phyloP scores from a whole-genome alignment of 2,113 vertebrate genomes.

The Lophura nycthemera region DNA sequence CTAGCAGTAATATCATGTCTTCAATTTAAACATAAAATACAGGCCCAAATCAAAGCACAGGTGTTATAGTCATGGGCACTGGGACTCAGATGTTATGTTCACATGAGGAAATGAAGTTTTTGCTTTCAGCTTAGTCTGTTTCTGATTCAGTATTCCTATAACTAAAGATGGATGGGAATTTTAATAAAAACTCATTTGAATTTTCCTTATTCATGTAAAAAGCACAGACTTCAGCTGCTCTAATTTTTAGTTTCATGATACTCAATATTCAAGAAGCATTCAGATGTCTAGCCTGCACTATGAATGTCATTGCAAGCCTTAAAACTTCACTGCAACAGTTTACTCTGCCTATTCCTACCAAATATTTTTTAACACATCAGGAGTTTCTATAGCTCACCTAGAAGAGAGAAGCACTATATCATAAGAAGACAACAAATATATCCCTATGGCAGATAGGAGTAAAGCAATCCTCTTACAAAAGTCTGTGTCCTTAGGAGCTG shows the following conservation, averaged over 20 bases:
- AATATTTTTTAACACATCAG: neutral
- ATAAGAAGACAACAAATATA: neutral
- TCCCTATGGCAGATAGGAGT: neutral
- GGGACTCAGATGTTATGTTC: neutral
- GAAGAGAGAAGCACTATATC: neutral
- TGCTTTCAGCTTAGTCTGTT: neutral
- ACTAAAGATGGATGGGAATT: neutral
- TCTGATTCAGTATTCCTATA: neutral
- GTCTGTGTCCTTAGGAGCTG: accelerated
- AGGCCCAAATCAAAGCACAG: neutral
- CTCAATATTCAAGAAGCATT: slow-evolving; percentile 1
- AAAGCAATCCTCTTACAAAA: neutral
- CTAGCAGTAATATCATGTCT: neutral
- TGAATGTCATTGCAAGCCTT: neutral
- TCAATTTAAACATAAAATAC: neutral
- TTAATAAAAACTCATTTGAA: neutral
- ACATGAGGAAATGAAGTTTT: neutral
- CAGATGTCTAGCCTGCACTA: neutral
- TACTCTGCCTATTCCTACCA: neutral
- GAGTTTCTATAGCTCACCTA: neutral
- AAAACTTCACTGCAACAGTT: neutral
- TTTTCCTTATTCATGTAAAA: slow-evolving; percentile 4
- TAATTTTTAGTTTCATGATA: neutral
- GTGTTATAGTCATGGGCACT: neutral
- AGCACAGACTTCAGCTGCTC: neutral